Evolutionary conservation across 2,888 invertebrate genomes (phyloP).

Genomic region (Erynnis tages): DNA sequence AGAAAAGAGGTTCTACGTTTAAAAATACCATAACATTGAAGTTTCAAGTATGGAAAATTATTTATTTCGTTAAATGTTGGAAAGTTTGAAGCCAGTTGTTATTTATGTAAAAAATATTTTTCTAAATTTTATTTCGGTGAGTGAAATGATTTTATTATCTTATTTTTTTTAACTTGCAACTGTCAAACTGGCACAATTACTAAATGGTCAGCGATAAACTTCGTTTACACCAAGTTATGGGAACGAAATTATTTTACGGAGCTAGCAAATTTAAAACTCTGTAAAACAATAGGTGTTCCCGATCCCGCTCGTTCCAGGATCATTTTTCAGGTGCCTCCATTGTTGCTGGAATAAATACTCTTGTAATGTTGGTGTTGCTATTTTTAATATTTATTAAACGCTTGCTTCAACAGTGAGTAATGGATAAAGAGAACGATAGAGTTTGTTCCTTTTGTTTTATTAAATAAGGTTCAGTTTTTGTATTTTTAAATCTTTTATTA

Average conservation of each 20-base stretch:
- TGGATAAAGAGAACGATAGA: background rate
- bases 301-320: conserved; percentile 17
- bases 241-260: conserved; percentile 15
- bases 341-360: conserved; percentile 18
- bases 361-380: conserved; percentile 8
- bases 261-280: conserved; percentile 17
- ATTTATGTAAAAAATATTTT: no score
- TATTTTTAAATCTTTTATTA: no score
- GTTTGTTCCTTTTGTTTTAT: background rate
- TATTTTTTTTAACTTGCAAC: no score
- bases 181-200: no score
- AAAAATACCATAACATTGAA: no score
- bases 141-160: no score
- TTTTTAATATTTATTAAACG: conserved; percentile 19
- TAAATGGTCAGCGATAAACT: conserved; percentile 3
- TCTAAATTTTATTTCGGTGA: no score
- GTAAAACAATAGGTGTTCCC: conserved; percentile 19
- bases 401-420: background rate
- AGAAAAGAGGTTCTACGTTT: no score
- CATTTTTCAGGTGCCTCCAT: conserved; percentile 21
- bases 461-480: background rate
- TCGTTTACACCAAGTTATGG: background rate
- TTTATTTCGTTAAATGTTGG: no score
- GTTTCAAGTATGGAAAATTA: no score
- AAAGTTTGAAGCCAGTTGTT: no score